phyloP scores from a whole-genome alignment of 1,140 invertebrate species.

The Diuraphis noxia region DNA sequence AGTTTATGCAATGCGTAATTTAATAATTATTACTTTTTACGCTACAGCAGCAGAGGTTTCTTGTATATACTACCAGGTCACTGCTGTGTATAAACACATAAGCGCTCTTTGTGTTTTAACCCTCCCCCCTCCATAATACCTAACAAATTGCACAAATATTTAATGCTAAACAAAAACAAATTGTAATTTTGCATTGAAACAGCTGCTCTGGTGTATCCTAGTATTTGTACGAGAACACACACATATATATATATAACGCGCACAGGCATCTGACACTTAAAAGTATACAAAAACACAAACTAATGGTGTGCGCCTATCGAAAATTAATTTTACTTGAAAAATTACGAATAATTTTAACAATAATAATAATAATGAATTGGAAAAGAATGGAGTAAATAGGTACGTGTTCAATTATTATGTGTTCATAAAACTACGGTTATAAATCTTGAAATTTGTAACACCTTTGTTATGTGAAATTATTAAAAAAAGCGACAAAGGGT shows the following conservation, averaged over 20 bases:
- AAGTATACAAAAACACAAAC: neutral
- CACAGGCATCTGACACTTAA: neutral
- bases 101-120: neutral
- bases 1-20: neutral
- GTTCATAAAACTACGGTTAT: neutral
- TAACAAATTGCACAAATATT: neutral
- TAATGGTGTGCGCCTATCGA: neutral
- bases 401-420: neutral
- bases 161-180: neutral
- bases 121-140: too few relatives aligned
- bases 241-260: neutral
- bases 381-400: neutral
- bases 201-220: neutral
- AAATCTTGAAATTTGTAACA: neutral
- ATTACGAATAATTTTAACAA: neutral
- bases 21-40: neutral
- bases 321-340: constrained; percentile 16
- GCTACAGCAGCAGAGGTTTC: neutral
- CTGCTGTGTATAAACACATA: neutral
- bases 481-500: neutral
- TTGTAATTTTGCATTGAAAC: constrained; percentile 24
- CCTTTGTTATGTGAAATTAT: neutral
- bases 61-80: neutral
- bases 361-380: neutral
- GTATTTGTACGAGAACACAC: neutral